Evolutionary conservation across 2,888 invertebrate genomes (phyloP).

Genomic region (Scaptomyza flava): DNA sequence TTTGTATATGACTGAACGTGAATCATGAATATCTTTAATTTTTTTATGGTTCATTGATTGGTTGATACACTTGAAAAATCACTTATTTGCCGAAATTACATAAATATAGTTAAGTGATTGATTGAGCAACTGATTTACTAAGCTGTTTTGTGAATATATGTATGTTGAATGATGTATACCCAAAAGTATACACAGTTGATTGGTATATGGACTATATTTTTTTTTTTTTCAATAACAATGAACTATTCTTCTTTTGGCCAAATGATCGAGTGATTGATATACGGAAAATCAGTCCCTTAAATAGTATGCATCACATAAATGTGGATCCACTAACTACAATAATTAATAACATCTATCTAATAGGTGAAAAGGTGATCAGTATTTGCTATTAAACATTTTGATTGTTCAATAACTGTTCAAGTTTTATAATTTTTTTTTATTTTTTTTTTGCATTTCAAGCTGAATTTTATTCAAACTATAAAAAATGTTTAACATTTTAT

Average conservation of each 20-base stretch:
- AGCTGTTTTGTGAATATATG: neutral
- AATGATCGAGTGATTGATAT: no score
- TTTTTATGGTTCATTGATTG: no score
- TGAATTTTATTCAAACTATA: conserved; percentile 64
- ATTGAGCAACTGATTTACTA: neutral
- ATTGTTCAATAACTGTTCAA: no score
- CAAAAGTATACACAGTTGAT: neutral
- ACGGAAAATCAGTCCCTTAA: no score
- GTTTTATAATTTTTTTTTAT: no score
- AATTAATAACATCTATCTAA: neutral
- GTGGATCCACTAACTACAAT: neutral
- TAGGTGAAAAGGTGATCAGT: no score
- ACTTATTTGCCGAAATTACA: no score
- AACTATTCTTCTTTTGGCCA: neutral
- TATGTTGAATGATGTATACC: no score
- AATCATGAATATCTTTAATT: no score
- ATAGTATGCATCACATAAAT: neutral
- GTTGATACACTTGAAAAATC: no score
- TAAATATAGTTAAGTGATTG: neutral
- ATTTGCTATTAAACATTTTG: neutral
- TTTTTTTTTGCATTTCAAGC: conserved; percentile 2
- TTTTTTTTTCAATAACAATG: neutral
- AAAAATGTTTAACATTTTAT: neutral
- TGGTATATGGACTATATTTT: no score
- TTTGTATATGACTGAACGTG: no score